Evolutionary conservation across 1,140 invertebrate species (phyloP).

Genomic region (Drosophila navojoa): DNA sequence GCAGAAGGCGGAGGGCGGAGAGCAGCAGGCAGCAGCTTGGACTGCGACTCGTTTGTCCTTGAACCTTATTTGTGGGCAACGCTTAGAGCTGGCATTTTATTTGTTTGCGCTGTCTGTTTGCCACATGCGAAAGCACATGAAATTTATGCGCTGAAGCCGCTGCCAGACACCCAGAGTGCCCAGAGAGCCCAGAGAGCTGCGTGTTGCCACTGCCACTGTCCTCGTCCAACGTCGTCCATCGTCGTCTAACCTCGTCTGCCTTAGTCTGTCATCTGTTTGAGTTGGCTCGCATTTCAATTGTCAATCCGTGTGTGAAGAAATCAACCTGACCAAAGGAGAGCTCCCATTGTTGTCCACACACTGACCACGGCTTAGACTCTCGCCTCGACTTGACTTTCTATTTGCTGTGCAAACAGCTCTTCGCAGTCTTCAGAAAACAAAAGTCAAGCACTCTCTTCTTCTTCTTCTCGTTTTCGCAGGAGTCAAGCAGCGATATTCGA

Average conservation of each 20-base stretch:
- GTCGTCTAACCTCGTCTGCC: background rate
- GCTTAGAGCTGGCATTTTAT: constrained; percentile 55
- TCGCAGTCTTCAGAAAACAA: background rate
- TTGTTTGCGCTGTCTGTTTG: constrained; percentile 60
- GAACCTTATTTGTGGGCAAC: constrained; percentile 49
- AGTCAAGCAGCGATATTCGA: background rate
- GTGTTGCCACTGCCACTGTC: background rate
- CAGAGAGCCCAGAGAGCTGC: no score
- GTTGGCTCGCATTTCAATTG: constrained; percentile 53
- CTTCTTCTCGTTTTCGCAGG: background rate
- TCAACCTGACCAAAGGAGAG: constrained; percentile 17
- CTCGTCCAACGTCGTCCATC: background rate
- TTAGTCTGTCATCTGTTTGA: constrained; percentile 7
- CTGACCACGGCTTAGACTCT: background rate
- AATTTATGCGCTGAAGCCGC: constrained; percentile 62
- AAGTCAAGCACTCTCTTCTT: background rate
- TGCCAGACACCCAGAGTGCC: constrained; percentile 16
- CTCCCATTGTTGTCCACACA: constrained; percentile 2
- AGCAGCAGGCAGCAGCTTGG: no score
- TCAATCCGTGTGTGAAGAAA: constrained; percentile 47
- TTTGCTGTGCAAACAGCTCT: constrained; percentile 5
- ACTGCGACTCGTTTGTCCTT: constrained; percentile 51
- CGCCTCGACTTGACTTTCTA: constrained; percentile 2
- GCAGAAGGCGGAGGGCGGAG: constrained; percentile 17
- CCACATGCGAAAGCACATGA: constrained; percentile 29